Evolutionary conservation across 2,113 vertebrate genomes (phyloP).

Genomic region (Oryzias javanicus): DNA sequence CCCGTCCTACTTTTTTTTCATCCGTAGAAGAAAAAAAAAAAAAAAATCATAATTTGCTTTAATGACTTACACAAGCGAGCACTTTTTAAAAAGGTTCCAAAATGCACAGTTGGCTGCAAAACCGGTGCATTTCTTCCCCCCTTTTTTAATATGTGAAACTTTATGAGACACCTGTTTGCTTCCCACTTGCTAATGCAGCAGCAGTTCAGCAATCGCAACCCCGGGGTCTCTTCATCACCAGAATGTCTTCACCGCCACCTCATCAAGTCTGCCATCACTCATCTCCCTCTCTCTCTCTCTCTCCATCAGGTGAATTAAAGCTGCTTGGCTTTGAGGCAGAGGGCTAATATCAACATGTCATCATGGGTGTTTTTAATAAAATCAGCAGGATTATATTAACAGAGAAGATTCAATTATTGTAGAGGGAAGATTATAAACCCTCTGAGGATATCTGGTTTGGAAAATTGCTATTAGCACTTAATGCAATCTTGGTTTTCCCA

Average conservation of each 20-base stretch:
- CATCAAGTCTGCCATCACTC: slow-evolving; percentile 40
- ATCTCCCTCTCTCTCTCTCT: slow-evolving; percentile 19
- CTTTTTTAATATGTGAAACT: not conserved
- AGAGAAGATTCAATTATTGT: slow-evolving; percentile 60
- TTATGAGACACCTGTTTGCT: slow-evolving; percentile 34
- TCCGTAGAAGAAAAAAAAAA: slow-evolving; percentile 20
- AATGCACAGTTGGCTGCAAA: no score
- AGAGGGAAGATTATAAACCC: slow-evolving; percentile 53
- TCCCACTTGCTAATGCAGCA: slow-evolving; percentile 51
- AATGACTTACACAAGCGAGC: slow-evolving; percentile 45
- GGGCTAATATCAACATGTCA: slow-evolving; percentile 60
- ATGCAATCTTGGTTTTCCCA: slow-evolving; percentile 24
- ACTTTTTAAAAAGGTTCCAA: slow-evolving; percentile 7
- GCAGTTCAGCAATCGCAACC: slow-evolving; percentile 51
- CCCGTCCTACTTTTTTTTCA: slow-evolving; percentile 43
- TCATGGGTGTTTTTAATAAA: slow-evolving; percentile 58
- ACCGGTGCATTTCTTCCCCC: not conserved
- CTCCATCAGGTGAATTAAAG: slow-evolving; percentile 61
- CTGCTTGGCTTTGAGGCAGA: slow-evolving; percentile 57
- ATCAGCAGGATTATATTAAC: slow-evolving; percentile 66
- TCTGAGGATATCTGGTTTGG: slow-evolving; percentile 25
- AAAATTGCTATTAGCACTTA: slow-evolving; percentile 51
- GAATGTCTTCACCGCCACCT: slow-evolving; percentile 51
- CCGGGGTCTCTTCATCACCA: slow-evolving; percentile 55
- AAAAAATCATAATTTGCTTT: slow-evolving; percentile 41